Percentiles rank a stretch among this genome's conserved stretches.
Conservation (phyloP, 2,888 invertebrate species). For the Epistrophe eligans region DNA sequence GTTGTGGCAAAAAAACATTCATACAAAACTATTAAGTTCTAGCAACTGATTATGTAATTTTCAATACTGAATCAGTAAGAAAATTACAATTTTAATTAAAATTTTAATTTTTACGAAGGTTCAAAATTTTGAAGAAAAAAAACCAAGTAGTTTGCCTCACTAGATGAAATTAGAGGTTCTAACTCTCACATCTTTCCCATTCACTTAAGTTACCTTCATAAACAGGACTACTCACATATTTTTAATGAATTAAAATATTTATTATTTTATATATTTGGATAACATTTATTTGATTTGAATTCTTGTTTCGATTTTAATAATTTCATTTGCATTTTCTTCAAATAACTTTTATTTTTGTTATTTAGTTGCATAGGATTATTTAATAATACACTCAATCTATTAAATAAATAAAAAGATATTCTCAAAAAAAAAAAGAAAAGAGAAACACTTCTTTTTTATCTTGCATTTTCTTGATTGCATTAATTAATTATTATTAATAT, state of each 20-base stretch:
- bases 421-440: slow-evolving; percentile 8
- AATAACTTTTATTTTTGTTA: slow-evolving; percentile 45
- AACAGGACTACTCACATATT: background rate
- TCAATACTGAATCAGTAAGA: no score
- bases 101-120: no score
- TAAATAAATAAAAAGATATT: slow-evolving; percentile 29
- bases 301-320: slow-evolving; percentile 31
- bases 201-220: background rate
- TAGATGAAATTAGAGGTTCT: no score
- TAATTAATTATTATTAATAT: background rate
- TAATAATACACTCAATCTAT: slow-evolving; percentile 53
- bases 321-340: slow-evolving; percentile 42
- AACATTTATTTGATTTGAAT: slow-evolving; percentile 66
- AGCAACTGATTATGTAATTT: no score
- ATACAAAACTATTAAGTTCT: no score
- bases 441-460: background rate
- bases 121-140: no score
- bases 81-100: no score
- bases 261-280: slow-evolving; percentile 51
- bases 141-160: no score
- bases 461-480: background rate
- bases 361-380: slow-evolving; percentile 65
- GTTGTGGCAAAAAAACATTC: no score
- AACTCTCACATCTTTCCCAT: background rate
- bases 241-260: slow-evolving; percentile 14